Base-by-base conservation (phyloP, 2,113 vertebrate species). In the Gambusia affinis region DNA sequence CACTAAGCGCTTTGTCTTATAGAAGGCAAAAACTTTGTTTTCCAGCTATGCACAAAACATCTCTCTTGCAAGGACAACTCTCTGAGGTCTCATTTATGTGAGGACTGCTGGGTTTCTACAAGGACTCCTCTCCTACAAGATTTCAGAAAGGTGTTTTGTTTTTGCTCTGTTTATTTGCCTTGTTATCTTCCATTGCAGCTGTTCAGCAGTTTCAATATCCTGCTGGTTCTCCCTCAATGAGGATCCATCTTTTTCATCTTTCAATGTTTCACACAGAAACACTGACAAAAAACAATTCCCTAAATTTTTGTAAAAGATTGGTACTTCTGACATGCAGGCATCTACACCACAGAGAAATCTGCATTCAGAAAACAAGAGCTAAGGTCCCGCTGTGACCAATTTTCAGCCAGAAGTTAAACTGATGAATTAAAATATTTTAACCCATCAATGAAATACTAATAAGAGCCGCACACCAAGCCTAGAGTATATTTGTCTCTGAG, bases 1-100 rank as follows among this genome's bases (percentile, higher is more conserved):
- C 10, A 69, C 19, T 57, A 33, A 33, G 29, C 22, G 12, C n/a
- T 14, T 22, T 19, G 8, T 47, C 67, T 54, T 69, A 15, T 15
- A 12, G 15, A 29, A 35, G 39, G 57, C 70, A n/a, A 24, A 37
- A 1, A 44, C 28, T 72, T 72, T 72, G 37, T 12, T 42, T 72
- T 72, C 60, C 37, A 72, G 6, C 28, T n/a, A 19, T 64, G 28
- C 35, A n/a, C 24, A 8, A 6, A 3, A 37, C 24, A 11, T 15
- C 31, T 15, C 10, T 72, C 60, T 17, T 69, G 8, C 1, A 64
- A 51, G 39, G 28, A 30, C 42, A 54, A 44, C 29, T 7, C 60
- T 61, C 29, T 57, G 19, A 27, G 30, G 31, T 54, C 44, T 65
- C 62, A 47, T 57, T 65, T 73, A 73, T 15, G 29, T 64, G 29